Evolutionary conservation across 1,140 invertebrate genomes (phyloP), one percentile per base, ranked within the genome.

Genomic region (Hycleus phaleratus): DNA sequence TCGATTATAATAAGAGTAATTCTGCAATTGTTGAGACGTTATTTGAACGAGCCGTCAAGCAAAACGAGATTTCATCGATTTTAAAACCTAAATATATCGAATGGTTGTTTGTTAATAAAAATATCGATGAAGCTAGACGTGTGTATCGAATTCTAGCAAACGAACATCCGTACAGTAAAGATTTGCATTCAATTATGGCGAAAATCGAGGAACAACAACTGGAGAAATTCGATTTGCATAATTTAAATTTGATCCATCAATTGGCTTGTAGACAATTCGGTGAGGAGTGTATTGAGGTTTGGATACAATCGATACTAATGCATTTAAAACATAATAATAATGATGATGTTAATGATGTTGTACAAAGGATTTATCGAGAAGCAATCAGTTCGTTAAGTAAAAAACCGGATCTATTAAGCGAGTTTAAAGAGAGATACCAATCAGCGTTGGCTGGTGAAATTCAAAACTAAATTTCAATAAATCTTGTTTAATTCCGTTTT

Each of bases 221-320:
- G 78, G 79, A 59, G 71, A 7, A 32, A 7, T 32, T 32, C 32
- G 32, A 32, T 32, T 32, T 32, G 4, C 4, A 32, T 32, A 32
- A 47, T 69, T 53, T 58, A 72, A n/a, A 70, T 77, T 32, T 67
- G 69, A 59, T 74, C 47, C 69, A 79, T 61, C 73, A 80, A 60
- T 68, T 76, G 38, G 72, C 77, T 3, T 42, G 67, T 6, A 57
- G 73, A 56, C 75, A 80, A 53, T 79, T 82, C 71, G 78, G 83
- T 10, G 74, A 73, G 62, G 69, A 64, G 18, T 68, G 76, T 59
- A 68, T 69, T 48, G 77, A 80, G 63, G 69, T 84, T 4, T 85
- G 83, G 83, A 70, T 84, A 45, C 74, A 81, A 59, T 81, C 77
- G 57, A 75, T 83, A 8, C 72, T 69, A 26, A 80, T 83, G 61